Base-by-base conservation (phyloP, 2,797 vertebrate species). In the Lophius americanus region DNA sequence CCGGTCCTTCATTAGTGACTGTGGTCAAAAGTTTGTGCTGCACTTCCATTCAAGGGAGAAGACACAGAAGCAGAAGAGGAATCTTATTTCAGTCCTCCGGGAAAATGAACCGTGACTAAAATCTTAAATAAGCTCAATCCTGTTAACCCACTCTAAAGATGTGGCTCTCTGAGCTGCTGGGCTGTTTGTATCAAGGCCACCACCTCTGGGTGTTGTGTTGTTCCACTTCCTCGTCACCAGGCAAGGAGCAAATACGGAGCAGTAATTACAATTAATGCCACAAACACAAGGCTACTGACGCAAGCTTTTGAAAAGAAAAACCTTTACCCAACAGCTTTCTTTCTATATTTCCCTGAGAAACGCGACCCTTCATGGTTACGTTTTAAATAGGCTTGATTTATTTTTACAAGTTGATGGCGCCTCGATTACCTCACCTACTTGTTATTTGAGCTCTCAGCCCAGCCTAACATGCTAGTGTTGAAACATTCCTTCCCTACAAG, bases 371-470 rank as follows among this genome's bases (percentile, higher is more conserved):
- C 79, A 68, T 76, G 88, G 88, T 91, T 76, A 75, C 23, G 87
- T 89, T 91, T 92, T 94, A 93, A 93, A 92, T 93, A 94, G 92
- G 85, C 81, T 61, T 75, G 89, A 91, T 91, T 92, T 94, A 93
- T 90, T 93, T 94, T 92, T 85, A 82, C 85, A 85, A 82, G 77
- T 86, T 66, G 83, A 80, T 83, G 91, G 88, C 86, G 86, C 91
- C 90, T 73, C 75, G 84, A 90, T 94, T 86, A 93, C 83, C 93
- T 94, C 86, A 90, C 91, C 90, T 92, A 91, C 91, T 81, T 92
- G 85, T 92, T 85, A 93, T 85, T 68, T 85, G 88, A 95, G 86
- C 87, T 68, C 68, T 69, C 69, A 51, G 11, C 63, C 76, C 58
- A 57, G 73, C 67, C 70, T 70, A 32, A 78, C 59, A 50, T 75